Evolutionary conservation across 2,797 vertebrate species (phyloP).

Genomic region (Vultur gryphus): DNA sequence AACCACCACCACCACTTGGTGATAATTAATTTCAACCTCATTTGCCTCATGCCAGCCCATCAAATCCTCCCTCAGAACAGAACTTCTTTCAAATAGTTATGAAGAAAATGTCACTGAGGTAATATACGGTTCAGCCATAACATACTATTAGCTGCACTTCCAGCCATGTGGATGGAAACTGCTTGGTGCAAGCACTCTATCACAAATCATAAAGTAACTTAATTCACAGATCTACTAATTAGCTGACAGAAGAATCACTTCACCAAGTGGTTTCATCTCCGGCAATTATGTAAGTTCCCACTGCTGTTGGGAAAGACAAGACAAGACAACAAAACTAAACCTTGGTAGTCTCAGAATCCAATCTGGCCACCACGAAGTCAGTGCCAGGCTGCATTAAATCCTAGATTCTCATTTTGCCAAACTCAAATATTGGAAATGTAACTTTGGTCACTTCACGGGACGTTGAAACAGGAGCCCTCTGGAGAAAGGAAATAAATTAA

Average conservation of each 20-base stretch:
- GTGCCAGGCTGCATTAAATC: neutral
- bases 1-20: accelerated
- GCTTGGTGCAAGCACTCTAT: neutral
- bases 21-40: neutral
- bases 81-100: neutral
- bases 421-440: neutral
- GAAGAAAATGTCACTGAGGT: neutral
- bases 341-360: neutral
- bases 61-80: neutral
- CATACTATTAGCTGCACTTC: neutral
- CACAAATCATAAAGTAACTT: neutral
- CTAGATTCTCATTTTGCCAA: neutral
- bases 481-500: neutral
- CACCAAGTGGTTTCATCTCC: neutral
- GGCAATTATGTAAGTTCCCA: neutral
- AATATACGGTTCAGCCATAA: accelerated
- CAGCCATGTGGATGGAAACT: neutral
- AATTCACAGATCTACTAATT: neutral
- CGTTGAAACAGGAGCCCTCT: neutral
- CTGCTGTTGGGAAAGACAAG: neutral
- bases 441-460: no score
- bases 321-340: neutral
- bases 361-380: neutral
- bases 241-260: neutral
- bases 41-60: neutral